phyloP scores from a whole-genome alignment of 37 sponge, comb jelly and placozoan genomes.

The Theonella swinhoei region DNA sequence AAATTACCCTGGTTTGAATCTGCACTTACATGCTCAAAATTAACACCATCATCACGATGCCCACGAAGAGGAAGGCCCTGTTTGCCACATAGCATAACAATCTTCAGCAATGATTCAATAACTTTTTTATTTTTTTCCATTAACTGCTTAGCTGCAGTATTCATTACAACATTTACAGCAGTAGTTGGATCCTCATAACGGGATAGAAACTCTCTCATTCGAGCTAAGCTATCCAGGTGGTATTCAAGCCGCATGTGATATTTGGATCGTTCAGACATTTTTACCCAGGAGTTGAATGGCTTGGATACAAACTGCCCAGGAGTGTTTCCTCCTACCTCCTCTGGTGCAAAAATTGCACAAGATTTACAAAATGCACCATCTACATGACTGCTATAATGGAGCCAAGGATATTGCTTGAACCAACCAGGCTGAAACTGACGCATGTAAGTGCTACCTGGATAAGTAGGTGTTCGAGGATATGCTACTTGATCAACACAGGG shows the following conservation, averaged over 20 bases:
- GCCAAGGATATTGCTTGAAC: no score
- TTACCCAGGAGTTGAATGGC: no score
- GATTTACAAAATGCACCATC: no score
- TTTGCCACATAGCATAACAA: constrained; percentile 70
- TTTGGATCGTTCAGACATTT: no score
- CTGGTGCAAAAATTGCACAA: no score
- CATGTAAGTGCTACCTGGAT: neutral
- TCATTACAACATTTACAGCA: constrained; percentile 9
- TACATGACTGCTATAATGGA: no score
- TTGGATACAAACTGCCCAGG: no score
- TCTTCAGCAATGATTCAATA: constrained; percentile 57
- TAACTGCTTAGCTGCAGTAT: constrained; percentile 1
- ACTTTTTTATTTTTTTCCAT: constrained; percentile 59
- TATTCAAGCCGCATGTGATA: no score
- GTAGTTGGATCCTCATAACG: no score
- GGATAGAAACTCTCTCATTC: no score
- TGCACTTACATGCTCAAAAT: constrained; percentile 20
- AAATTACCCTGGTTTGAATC: constrained; percentile 64
- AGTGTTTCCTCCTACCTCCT: no score
- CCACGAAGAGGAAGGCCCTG: constrained; percentile 70
- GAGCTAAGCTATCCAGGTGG: no score
- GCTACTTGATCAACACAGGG: constrained; percentile 32
- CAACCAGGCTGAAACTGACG: constrained; percentile 12
- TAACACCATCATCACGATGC: constrained; percentile 60
- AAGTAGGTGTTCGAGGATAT: neutral